Percentiles rank a stretch among this genome's conserved stretches.
Evolutionary conservation across 2,888 invertebrate species (phyloP).

Genomic region (Lissonota sp.): DNA sequence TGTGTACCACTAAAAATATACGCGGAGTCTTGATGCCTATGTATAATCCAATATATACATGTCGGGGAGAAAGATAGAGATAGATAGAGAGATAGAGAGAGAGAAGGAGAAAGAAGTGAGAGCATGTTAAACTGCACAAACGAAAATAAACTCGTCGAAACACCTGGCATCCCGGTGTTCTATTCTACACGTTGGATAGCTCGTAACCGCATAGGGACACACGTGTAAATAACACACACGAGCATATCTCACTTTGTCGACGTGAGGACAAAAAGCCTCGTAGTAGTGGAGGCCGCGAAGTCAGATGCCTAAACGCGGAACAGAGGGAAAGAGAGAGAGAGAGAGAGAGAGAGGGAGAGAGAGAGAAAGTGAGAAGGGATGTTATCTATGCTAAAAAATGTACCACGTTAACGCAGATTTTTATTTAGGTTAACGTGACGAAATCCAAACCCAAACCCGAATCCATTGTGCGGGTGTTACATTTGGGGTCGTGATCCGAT

Average conservation of each 20-base stretch:
- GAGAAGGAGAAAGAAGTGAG: constrained; percentile 34
- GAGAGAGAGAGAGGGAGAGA: not conserved
- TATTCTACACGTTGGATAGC: constrained; percentile 60
- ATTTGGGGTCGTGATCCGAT: no score
- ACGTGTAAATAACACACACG: constrained; percentile 23
- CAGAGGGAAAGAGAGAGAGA: no score
- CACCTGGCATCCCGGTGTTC: constrained; percentile 76
- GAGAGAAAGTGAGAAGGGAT: not conserved
- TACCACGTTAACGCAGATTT: no score
- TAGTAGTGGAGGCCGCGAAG: constrained; percentile 29
- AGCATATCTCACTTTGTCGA: constrained; percentile 26
- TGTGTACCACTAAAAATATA: constrained; percentile 78
- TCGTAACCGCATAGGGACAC: constrained; percentile 25
- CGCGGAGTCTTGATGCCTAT: constrained; percentile 46
- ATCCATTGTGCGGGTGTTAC: no score
- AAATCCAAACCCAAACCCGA: no score
- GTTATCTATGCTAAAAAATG: no score
- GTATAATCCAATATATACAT: no score
- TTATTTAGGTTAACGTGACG: no score
- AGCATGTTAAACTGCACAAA: constrained; percentile 73
- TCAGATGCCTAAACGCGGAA: not conserved
- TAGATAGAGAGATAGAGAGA: constrained; percentile 6
- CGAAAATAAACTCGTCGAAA: constrained; percentile 76
- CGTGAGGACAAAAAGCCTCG: constrained; percentile 27
- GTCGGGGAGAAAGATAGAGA: not conserved